Conservation (phyloP, 2,797 vertebrate species). For the Rhinophrynus dorsalis region DNA sequence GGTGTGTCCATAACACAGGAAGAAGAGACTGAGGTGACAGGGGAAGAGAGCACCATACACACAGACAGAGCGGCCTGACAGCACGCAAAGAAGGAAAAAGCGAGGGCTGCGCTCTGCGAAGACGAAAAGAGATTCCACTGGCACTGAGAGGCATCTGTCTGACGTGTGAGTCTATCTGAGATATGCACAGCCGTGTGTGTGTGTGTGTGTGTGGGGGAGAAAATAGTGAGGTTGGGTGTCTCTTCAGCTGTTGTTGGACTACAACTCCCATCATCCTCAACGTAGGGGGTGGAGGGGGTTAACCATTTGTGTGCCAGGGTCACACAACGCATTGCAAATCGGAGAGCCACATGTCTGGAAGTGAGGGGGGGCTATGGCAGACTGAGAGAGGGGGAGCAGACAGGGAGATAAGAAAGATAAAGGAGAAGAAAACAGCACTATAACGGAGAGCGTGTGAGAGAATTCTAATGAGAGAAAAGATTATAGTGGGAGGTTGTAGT, state of each 20-base stretch:
- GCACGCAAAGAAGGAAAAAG: not conserved
- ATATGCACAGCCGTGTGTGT: slow-evolving; percentile 3
- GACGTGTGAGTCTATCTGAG: slow-evolving; percentile 18
- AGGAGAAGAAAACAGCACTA: no score
- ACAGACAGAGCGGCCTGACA: not conserved
- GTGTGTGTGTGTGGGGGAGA: no score
- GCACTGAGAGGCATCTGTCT: slow-evolving; percentile 22
- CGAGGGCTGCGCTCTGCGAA: not conserved
- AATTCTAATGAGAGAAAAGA: no score
- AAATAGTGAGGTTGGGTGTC: not conserved
- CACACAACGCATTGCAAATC: no score
- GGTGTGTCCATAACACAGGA: slow-evolving; percentile 37
- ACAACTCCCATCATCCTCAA: not conserved
- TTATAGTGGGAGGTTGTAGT: no score
- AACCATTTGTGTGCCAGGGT: no score
- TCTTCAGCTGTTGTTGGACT: not conserved
- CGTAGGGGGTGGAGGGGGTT: no score
- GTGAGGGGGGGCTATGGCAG: no score
- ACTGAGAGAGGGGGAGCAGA: no score
- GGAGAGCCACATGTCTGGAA: no score
- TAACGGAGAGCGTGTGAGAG: not conserved
- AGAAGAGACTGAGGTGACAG: slow-evolving; percentile 24
- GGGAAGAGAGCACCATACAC: not conserved
- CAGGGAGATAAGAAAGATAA: no score
- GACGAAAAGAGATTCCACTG: slow-evolving; percentile 5